Percentiles rank a stretch among this genome's conserved stretches.
These are phyloP conservation scores for Drosophila demipolita DNA, from an alignment of 2,888 invertebrate genomes.

Conservation along the genomic window DNA sequence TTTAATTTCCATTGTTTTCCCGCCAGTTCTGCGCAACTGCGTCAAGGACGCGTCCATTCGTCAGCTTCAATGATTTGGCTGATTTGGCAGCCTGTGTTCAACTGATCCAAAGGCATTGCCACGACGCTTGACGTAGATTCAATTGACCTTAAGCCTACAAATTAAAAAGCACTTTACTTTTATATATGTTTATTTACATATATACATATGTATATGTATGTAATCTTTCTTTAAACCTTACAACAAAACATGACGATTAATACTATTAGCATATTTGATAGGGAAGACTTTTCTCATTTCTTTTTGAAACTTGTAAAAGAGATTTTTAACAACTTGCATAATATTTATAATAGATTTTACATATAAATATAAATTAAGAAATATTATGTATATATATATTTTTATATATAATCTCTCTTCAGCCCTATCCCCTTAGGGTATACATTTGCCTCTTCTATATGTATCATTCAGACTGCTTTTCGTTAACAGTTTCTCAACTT, in stretches of 20 bases:
- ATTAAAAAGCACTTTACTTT: conserved; percentile 13
- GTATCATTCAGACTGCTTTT: not conserved
- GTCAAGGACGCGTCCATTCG: conserved; percentile 64
- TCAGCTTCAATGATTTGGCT: conserved; percentile 53
- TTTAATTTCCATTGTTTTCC: conserved; percentile 75
- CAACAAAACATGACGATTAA: not conserved
- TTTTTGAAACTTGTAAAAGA: not conserved
- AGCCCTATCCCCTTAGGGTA: not conserved
- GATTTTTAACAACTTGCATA: not conserved
- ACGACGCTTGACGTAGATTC: conserved; percentile 35
- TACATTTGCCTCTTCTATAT: not conserved
- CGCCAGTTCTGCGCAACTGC: conserved; percentile 48
- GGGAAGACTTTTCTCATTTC: not conserved
- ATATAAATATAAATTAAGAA: not conserved
- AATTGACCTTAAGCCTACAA: conserved; percentile 42
- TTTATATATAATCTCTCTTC: not conserved
- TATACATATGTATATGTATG: not conserved
- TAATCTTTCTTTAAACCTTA: not conserved
- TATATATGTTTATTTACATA: conserved; percentile 12
- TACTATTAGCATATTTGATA: not conserved
- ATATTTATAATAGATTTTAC: not conserved
- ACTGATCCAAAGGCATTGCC: conserved; percentile 7
- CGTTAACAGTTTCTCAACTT: conserved; percentile 15
- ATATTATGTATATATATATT: not conserved
- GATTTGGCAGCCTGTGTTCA: conserved; percentile 37